A percentile compares a stretch with the other conserved stretches of the same genome.
Conservation (phyloP, 2,113 vertebrate species). For the Lipophrys pholis region DNA sequence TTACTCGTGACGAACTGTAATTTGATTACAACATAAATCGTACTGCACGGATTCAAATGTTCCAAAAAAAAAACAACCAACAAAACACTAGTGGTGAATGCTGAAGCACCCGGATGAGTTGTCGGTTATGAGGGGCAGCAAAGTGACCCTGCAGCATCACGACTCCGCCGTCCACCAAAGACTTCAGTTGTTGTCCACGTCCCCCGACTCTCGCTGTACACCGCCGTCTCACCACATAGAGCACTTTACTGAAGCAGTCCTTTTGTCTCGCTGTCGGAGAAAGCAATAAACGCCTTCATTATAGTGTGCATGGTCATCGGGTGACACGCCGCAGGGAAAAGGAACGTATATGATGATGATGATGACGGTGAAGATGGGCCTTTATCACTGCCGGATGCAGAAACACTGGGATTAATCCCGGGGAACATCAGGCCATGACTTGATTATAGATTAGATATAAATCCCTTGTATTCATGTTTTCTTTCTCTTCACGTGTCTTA, state of each 20-base stretch:
- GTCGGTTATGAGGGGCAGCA: neutral
- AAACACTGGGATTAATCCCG: conserved; percentile 3
- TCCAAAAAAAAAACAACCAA: too few relatives aligned
- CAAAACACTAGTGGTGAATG: neutral
- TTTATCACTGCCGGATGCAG: conserved; percentile 26
- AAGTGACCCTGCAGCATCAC: conserved; percentile 9
- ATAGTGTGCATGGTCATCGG: conserved; percentile 15
- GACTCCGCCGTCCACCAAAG: conserved; percentile 3
- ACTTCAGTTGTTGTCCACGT: neutral
- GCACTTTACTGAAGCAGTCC: conserved; percentile 71
- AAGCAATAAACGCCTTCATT: conserved; percentile 71
- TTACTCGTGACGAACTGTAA: conserved; percentile 5
- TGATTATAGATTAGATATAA: neutral
- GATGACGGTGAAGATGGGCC: conserved; percentile 35
- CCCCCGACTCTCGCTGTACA: neutral
- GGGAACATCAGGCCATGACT: neutral
- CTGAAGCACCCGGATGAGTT: neutral
- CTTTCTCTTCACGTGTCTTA: conserved; percentile 23
- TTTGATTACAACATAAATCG: neutral
- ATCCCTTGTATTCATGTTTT: conserved; percentile 19
- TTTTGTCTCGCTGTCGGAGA: conserved; percentile 56
- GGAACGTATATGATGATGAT: conserved; percentile 40
- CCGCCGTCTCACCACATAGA: conserved; percentile 25
- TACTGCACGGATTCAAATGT: conserved; percentile 2
- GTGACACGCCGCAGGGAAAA: conserved; percentile 23